Evolutionary conservation across 2,888 invertebrate species (phyloP).

Genomic region (Hemistola chrysoprasaria): DNA sequence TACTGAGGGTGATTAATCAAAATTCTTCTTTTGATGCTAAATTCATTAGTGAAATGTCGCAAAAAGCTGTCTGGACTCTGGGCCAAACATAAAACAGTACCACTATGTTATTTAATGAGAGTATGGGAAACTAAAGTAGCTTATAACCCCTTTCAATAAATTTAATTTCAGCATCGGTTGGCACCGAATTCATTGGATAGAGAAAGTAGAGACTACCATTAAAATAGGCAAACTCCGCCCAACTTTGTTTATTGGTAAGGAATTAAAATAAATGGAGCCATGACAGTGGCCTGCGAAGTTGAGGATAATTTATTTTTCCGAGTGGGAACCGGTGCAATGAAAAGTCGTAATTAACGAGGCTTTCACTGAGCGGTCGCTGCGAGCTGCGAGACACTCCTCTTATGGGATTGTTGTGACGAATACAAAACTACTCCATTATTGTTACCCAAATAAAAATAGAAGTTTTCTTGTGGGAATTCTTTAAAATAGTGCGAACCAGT

Average conservation of each 20-base stretch:
- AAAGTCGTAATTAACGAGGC: constrained; percentile 67
- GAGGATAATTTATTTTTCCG: constrained; percentile 54
- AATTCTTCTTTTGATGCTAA: background rate
- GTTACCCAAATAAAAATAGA: constrained; percentile 44
- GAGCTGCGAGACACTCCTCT: constrained; percentile 39
- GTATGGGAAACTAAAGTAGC: too few relatives aligned
- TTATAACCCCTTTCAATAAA: constrained; percentile 18
- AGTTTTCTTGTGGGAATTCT: constrained; percentile 17
- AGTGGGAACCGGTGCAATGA: constrained; percentile 42
- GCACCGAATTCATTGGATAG: constrained; percentile 20
- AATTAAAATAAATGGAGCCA: constrained; percentile 47
- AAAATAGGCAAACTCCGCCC: background rate
- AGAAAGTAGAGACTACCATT: background rate
- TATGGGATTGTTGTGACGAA: constrained; percentile 53
- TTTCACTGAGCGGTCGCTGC: constrained; percentile 44
- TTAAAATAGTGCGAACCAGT: constrained; percentile 8
- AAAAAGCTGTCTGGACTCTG: constrained; percentile 3
- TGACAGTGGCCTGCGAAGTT: constrained; percentile 31
- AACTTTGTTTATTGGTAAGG: constrained; percentile 30
- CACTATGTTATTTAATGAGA: too few relatives aligned
- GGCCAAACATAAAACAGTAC: background rate
- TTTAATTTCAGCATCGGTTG: constrained; percentile 20
- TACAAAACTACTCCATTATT: constrained; percentile 43
- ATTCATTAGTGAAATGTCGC: background rate
- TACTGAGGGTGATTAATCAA: constrained; percentile 1